These are phyloP conservation scores for Harlomillsia oculata DNA, from an alignment of 1,140 invertebrate genomes.

Conservation along the genomic window DNA sequence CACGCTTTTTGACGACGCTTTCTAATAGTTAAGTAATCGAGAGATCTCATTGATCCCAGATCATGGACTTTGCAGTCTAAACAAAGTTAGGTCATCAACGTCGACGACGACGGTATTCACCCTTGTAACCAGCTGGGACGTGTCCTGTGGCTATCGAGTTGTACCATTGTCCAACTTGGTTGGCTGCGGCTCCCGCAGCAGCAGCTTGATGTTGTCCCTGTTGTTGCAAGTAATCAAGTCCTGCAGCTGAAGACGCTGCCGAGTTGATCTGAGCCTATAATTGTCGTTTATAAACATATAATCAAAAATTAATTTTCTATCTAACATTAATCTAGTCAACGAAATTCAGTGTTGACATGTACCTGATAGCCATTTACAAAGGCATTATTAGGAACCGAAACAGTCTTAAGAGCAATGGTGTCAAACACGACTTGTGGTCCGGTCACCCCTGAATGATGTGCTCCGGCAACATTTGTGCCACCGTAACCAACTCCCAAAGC, in stretches of 20 bases:
- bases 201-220: conserved; percentile 18
- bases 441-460: conserved; percentile 8
- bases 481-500: conserved; percentile 21
- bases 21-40: no score
- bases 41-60: no score
- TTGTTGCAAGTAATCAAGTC: conserved; percentile 24
- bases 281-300: not conserved
- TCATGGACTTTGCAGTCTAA: no score
- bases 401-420: conserved; percentile 21
- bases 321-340: no score
- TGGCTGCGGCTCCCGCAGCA: conserved; percentile 20
- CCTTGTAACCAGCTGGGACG: conserved; percentile 25
- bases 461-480: conserved; percentile 23
- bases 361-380: conserved; percentile 25
- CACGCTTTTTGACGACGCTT: no score
- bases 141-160: conserved; percentile 23
- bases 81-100: no score
- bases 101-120: conserved; percentile 22
- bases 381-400: conserved; percentile 25
- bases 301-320: not conserved
- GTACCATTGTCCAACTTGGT: conserved; percentile 30
- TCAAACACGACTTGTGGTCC: conserved; percentile 25
- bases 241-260: conserved; percentile 8
- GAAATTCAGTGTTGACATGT: no score
- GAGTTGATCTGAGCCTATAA: conserved; percentile 24